A percentile compares a stretch with the other conserved stretches of the same genome.
These are phyloP conservation scores for Melanaphis sacchari DNA, from an alignment of 1,140 invertebrate genomes.

Conservation along the genomic window DNA sequence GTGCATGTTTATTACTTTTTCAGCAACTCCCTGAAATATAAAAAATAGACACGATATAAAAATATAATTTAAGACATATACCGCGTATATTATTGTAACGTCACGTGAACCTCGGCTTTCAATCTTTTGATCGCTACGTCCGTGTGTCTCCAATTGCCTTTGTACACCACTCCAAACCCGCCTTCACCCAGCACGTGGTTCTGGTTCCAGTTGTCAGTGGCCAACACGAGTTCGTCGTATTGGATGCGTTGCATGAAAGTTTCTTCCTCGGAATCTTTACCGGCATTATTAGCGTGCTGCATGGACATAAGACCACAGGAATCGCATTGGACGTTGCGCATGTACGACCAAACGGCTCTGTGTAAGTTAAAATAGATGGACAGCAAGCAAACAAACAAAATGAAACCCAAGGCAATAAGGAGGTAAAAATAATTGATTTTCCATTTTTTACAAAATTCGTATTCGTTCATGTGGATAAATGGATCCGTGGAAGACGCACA, in stretches of 20 bases:
- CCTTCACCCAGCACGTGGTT: constrained; percentile 82
- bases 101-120: constrained; percentile 65
- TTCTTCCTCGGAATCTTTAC: constrained; percentile 65
- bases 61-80: neutral
- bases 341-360: neutral
- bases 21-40: constrained; percentile 36
- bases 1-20: constrained; percentile 41
- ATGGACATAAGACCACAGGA: neutral
- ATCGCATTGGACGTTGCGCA: neutral
- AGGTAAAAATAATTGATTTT: neutral
- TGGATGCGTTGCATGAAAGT: constrained; percentile 71
- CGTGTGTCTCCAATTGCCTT: constrained; percentile 89
- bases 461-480: neutral
- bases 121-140: constrained; percentile 91
- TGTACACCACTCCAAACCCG: constrained; percentile 91
- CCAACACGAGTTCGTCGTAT: constrained; percentile 77
- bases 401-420: neutral
- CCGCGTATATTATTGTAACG: no score
- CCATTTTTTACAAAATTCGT: constrained; percentile 15
- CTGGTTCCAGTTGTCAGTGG: constrained; percentile 80
- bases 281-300: neutral
- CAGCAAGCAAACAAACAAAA: neutral
- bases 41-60: neutral
- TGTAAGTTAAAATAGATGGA: constrained; percentile 15
- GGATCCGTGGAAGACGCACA: neutral